Base-by-base conservation (phyloP, 1,140 invertebrate genomes). In the Drepana arcuata region DNA sequence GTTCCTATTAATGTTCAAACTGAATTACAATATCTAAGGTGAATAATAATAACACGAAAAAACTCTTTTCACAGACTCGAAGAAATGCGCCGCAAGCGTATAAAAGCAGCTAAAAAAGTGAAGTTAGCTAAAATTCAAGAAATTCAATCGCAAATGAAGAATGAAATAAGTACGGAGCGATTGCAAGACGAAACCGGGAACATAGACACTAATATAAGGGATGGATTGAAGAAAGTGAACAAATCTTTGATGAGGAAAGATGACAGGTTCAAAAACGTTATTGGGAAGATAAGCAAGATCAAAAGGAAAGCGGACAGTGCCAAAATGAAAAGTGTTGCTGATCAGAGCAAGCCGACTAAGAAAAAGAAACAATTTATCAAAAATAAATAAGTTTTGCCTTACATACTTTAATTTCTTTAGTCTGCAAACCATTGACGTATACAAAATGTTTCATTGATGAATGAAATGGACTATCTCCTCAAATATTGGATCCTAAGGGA, bases 241-340 rank as follows among this genome's bases (percentile, higher is more conserved):
- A 83, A 78, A 41, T 62, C 34, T 11, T 47, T 82, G 6, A 85
- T 83, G 75, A 80, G 79, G 36, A 80, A 78, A 42, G 77, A 84
- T 31, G 66, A 75, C 2, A 57, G 82, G 14, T 84, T 84, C 25
- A 83, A 84, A 39, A 75, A 86, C 57, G 72, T 85, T 6, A 83
- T 86, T 2, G 84, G 84, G 7, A 85, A 86, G 54, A 64, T 84
- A 6, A 82, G 72, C 13, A 85, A 83, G 42, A 79, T 80, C 14
- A 86, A 79, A 56, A 60, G 70, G 14, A 84, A 82, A 54, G 70
- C 80, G 0, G 71, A 71, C 3, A 70, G n/a, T 26, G 4, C 10
- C 24, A 26, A 26, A 6, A 10, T 10, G n/a, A 26, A 10, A n/a
- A n/a, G n/a, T n/a, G n/a, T n/a, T n/a, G n/a, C n/a, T n/a, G n/a